A percentile compares a stretch with the other conserved stretches of the same genome.
phyloP scores from a whole-genome alignment of 1,140 invertebrate genomes.

The Lethocerus indicus region DNA sequence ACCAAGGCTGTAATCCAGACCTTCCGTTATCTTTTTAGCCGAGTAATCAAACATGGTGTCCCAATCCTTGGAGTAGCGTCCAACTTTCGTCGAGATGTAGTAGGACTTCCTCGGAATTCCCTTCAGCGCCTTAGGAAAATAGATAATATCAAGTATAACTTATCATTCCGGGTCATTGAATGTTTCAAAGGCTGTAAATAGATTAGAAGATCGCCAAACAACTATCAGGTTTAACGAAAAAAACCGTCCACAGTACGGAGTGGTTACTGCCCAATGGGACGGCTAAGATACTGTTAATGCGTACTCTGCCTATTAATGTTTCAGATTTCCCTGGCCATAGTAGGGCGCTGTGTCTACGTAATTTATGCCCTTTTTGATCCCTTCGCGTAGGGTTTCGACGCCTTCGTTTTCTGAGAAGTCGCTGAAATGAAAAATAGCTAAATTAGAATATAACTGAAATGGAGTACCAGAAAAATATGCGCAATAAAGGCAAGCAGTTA shows the following conservation, averaged over 20 bases:
- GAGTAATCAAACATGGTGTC: conserved; percentile 79
- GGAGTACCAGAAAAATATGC: neutral
- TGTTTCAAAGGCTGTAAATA: neutral
- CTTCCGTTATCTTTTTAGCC: conserved; percentile 46
- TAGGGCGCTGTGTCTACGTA: conserved; percentile 83
- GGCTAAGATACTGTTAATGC: too few relatives aligned
- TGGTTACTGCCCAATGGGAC: neutral
- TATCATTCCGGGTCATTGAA: neutral
- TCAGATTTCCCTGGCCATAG: conserved; percentile 81
- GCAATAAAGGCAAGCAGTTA: neutral
- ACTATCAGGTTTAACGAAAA: too few relatives aligned
- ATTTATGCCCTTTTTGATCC: conserved; percentile 66
- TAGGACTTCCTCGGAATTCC: conserved; percentile 62
- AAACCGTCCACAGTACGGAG: too few relatives aligned
- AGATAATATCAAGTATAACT: neutral
- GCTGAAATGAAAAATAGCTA: conserved; percentile 23
- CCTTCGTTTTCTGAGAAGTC: conserved; percentile 39
- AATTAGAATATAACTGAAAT: neutral
- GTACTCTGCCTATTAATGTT: conserved; percentile 60
- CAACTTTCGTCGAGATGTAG: conserved; percentile 87
- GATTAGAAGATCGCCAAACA: neutral
- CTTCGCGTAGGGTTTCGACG: conserved; percentile 45
- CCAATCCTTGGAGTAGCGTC: conserved; percentile 56
- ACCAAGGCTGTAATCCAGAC: conserved; percentile 61
- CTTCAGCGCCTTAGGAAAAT: conserved; percentile 43